Percentiles rank a stretch among this genome's conserved stretches.
Conservation (phyloP, 1,140 invertebrate species). For the Habropoda laboriosa region DNA sequence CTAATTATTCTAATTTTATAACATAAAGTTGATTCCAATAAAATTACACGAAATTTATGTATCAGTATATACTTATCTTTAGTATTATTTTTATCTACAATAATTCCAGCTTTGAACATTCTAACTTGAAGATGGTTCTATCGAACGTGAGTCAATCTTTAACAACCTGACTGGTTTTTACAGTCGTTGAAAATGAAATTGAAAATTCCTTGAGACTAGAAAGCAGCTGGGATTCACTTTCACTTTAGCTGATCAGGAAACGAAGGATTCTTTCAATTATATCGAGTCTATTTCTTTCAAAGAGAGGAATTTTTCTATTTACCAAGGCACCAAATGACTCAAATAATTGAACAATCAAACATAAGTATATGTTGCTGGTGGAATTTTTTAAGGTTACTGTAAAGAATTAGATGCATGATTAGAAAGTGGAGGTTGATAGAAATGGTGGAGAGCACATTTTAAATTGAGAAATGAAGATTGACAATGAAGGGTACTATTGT, state of each 20-base stretch:
- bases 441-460: not conserved
- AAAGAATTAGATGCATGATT: not conserved
- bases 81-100: too few relatives aligned
- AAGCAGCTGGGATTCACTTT: not conserved
- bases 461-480: slow-evolving; percentile 8
- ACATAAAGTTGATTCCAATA: too few relatives aligned
- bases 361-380: not conserved
- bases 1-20: too few relatives aligned
- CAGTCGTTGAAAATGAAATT: not conserved
- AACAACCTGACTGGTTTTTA: too few relatives aligned
- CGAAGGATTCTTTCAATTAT: not conserved
- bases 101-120: too few relatives aligned
- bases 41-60: too few relatives aligned
- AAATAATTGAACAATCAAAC: not conserved
- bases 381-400: not conserved
- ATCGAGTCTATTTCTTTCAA: not conserved
- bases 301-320: not conserved
- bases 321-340: too few relatives aligned
- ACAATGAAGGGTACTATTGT: slow-evolving; percentile 1
- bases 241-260: not conserved
- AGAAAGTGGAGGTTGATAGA: not conserved
- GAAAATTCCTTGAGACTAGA: not conserved
- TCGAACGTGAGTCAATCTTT: not conserved
- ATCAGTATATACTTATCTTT: too few relatives aligned
- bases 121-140: too few relatives aligned